A percentile compares a stretch with the other conserved stretches of the same genome.
phyloP scores from a whole-genome alignment of 1,140 invertebrate genomes.

The Periplaneta americana region DNA sequence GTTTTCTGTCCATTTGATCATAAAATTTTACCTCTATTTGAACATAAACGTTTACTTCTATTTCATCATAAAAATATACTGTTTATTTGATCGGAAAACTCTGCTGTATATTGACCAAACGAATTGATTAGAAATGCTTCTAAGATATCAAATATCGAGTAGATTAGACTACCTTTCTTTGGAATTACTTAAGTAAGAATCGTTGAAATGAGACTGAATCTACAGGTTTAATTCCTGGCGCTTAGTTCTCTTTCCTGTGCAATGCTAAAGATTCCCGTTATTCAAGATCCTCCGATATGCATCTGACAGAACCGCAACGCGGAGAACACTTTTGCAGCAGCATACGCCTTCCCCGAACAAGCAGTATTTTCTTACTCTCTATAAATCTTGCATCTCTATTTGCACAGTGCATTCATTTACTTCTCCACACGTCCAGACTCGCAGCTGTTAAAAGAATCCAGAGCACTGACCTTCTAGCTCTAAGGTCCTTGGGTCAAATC shows the following conservation, averaged over 20 bases:
- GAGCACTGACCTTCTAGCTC: background rate
- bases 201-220: background rate
- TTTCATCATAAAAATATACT: too few relatives aligned
- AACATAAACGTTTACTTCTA: too few relatives aligned
- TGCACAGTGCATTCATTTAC: background rate
- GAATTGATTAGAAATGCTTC: too few relatives aligned
- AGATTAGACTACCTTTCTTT: too few relatives aligned
- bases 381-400: background rate
- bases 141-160: too few relatives aligned
- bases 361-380: background rate
- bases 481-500: background rate
- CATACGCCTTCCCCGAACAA: background rate
- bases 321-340: background rate
- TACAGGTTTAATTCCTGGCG: background rate
- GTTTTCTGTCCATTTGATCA: too few relatives aligned
- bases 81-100: too few relatives aligned
- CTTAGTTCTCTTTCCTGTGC: background rate
- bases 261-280: background rate
- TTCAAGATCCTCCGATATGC: background rate
- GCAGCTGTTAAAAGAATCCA: background rate
- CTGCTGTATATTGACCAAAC: too few relatives aligned
- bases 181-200: too few relatives aligned
- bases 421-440: background rate
- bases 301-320: background rate
- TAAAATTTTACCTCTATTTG: too few relatives aligned